Evolutionary conservation across 2,888 invertebrate species (phyloP), one percentile per base, ranked within the genome.

Genomic region (Phlogophora meticulosa): DNA sequence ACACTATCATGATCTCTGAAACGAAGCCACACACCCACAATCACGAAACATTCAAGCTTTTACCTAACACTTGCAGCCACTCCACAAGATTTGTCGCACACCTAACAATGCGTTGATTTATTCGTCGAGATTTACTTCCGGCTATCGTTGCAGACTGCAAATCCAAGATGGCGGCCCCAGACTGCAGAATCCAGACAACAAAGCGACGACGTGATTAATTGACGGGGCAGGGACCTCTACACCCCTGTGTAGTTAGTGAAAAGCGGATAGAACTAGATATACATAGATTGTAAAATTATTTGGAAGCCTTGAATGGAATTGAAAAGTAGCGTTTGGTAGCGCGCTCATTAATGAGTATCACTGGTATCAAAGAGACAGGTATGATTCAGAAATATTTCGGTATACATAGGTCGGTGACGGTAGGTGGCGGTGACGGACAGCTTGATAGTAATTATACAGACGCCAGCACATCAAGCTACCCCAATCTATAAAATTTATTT

Each of bases 111-210:
- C 51, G 49, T 63, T 43, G 81, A 78, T 63, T 58, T 77, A 73
- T 73, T 61, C 55, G 45, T 20, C 48, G 61, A 61, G 46, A 78
- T 74, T 78, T 55, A 73, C 59, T 78, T 52, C 77, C 71, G 38
- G 46, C 53, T 34, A 57, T 46, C 58, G 42, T 28, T 79, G 80
- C 80, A 80, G 57, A 58, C 80, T 80, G 63, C 80, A 76, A 32
- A 46, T 51, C 52, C 53, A 49, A 73, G 58, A 63, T 70, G 71
- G 71, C 74, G 57, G 43, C 42, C 32, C 45, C 62, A 56, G 7
- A 40, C 52, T 56, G 43, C 49, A 58, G 40, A 55, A 17, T 61
- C 57, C 76, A 75, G 81, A 81, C 78, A 81, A 81, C 81, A 78
- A 78, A 78, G 81, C 52, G 22, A 24, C 46, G 56, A 55, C 61